Conservation (phyloP, 2,113 vertebrate genomes). For the Barbus barbus region DNA sequence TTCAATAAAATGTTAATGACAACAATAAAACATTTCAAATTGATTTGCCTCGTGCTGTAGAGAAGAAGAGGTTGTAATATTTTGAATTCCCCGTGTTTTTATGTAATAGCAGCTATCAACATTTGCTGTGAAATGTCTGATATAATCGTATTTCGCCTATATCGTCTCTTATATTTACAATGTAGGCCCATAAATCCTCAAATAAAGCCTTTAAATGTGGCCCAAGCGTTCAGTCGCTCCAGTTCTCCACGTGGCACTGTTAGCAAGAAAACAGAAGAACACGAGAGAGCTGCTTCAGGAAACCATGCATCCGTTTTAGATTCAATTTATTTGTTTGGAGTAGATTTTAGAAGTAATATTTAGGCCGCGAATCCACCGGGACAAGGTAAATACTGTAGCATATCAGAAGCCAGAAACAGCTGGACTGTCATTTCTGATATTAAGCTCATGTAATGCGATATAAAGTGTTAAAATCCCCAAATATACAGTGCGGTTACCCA, state of each 20-base stretch:
- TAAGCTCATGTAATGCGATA: too few species aligned
- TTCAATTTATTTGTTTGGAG: background rate
- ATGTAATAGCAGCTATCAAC: background rate
- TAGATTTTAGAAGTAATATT: background rate
- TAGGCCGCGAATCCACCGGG: constrained; percentile 48
- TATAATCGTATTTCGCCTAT: background rate
- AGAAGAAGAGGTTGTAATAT: background rate
- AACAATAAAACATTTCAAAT: background rate
- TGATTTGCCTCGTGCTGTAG: background rate
- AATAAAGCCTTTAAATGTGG: too few species aligned
- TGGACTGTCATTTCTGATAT: background rate
- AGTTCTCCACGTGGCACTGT: background rate
- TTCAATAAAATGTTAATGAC: background rate
- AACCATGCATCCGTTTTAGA: background rate
- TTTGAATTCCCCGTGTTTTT: background rate
- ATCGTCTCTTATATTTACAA: too few species aligned
- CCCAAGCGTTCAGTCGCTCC: background rate
- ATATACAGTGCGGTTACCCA: background rate
- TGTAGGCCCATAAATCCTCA: background rate
- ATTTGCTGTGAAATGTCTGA: background rate
- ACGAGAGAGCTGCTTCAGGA: background rate
- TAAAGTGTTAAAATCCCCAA: background rate
- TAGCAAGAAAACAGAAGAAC: background rate
- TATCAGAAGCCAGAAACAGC: background rate
- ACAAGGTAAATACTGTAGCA: constrained; percentile 42